These are phyloP conservation scores for Thalassophryne amazonica DNA, from an alignment of 2,797 vertebrate species.

Conservation along the genomic window DNA sequence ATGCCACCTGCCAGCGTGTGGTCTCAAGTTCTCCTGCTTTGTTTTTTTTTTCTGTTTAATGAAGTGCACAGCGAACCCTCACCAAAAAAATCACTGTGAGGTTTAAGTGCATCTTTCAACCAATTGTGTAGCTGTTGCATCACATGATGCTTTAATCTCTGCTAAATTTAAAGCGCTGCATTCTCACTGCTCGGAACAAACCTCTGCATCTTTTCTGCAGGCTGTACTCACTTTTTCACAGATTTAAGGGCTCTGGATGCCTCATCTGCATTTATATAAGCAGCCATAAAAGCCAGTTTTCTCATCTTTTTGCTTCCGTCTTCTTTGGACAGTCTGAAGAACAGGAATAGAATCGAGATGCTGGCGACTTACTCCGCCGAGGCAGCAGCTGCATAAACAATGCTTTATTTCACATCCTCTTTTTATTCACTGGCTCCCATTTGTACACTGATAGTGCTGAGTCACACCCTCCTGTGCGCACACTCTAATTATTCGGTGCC, in stretches of 20 bases:
- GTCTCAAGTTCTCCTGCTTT: constrained; percentile 22
- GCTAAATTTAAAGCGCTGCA: constrained; percentile 66
- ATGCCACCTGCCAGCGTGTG: constrained; percentile 22
- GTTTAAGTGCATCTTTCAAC: constrained; percentile 56
- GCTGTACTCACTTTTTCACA: constrained; percentile 47
- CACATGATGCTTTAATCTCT: constrained; percentile 63
- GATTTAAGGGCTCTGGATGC: constrained; percentile 56
- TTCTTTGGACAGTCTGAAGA: constrained; percentile 63
- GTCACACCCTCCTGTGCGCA: constrained; percentile 68
- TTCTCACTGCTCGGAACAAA: constrained; percentile 53
- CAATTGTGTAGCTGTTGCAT: constrained; percentile 59
- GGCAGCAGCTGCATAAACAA: constrained; percentile 76
- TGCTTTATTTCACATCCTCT: constrained; percentile 73
- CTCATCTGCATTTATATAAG: constrained; percentile 72
- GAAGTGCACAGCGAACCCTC: constrained; percentile 29
- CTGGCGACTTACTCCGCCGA: constrained; percentile 55
- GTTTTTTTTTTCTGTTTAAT: no score
- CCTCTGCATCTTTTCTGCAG: constrained; percentile 55
- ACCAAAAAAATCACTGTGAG: constrained; percentile 37
- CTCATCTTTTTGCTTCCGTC: constrained; percentile 41
- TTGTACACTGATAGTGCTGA: constrained; percentile 70
- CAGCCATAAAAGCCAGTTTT: constrained; percentile 60
- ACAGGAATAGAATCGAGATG: constrained; percentile 67
- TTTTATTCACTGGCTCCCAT: constrained; percentile 69
- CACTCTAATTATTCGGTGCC: constrained; percentile 73